Percentiles rank a stretch among this genome's conserved stretches.
These are phyloP conservation scores for Anseranas semipalmata DNA, from an alignment of 2,113 vertebrate genomes.

Conservation along the genomic window DNA sequence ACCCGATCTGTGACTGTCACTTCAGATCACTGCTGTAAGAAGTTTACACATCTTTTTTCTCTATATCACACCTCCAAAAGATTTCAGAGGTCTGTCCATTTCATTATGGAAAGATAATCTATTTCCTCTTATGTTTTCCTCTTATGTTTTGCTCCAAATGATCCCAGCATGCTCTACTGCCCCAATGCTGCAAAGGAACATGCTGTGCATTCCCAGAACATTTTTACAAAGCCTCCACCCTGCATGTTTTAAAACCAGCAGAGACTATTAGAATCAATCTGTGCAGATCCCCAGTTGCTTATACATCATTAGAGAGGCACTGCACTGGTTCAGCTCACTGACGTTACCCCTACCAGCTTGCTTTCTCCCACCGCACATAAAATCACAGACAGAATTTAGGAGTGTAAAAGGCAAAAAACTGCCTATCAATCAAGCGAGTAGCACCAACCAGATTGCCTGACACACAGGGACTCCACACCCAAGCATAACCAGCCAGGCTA, in stretches of 20 bases:
- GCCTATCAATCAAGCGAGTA: neutral
- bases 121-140: fast-evolving
- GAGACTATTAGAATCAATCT: neutral
- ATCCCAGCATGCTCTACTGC: neutral
- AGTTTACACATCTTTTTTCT: neutral
- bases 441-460: neutral
- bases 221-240: neutral
- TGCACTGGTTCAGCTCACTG: neutral
- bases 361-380: neutral
- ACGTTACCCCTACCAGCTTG: neutral
- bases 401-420: neutral
- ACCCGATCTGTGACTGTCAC: neutral
- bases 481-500: neutral
- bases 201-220: neutral
- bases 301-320: neutral
- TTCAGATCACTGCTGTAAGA: neutral
- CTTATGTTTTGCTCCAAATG: neutral
- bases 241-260: neutral
- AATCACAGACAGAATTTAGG: fast-evolving
- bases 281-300: neutral
- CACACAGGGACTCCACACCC: neutral
- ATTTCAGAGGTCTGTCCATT: neutral
- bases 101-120: neutral
- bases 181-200: neutral
- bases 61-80: neutral